Base-by-base conservation (phyloP, 2,888 invertebrate species). In the Pasiphila rectangulata region DNA sequence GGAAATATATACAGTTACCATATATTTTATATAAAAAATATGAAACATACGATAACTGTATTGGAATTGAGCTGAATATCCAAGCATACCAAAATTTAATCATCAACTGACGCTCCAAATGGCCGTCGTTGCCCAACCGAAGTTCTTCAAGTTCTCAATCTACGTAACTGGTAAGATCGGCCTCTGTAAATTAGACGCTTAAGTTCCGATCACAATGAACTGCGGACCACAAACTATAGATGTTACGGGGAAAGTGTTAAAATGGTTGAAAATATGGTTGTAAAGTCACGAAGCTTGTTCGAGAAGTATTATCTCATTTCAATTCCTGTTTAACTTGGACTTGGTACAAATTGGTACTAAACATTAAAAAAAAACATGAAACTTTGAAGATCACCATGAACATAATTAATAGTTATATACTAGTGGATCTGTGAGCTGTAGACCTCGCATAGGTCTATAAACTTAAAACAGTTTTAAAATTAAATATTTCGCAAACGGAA, bases 151-250 rank as follows among this genome's bases (percentile, higher is more conserved):
- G 49, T 50, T 45, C 30, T 27, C 36, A 45, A 44, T 49, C 20
- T 25, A 29, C 45, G 34, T 36, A 34, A 37, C 44, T 45, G 44
- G 30, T 30, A 41, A 46, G 45, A 45, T 46, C 32, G 50, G 19
- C 60, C 57, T 66, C 61, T 64, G 71, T 68, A 75, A 80, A 80
- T 81, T 76, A 80, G 67, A 66, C 72, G 72, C 58, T 63, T 56
- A 66, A 77, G 72, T 78, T 72, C 56, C 59, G 67, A 63, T 71
- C 65, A 70, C 72, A 75, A 72, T 72, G 69, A 73, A 71, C 72
- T 69, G 67, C 67, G 66, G 69, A 67, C 73, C 68, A 68, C 75
- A 73, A 73, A 72, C 77, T 76, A 75, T 69, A 72, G 73, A 77
- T 34, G 49, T 40, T 40, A 23, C 50, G 20, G 49, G 4, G 3